Evolutionary conservation across 2,113 vertebrate genomes (phyloP).

Genomic region (Gambusia affinis): DNA sequence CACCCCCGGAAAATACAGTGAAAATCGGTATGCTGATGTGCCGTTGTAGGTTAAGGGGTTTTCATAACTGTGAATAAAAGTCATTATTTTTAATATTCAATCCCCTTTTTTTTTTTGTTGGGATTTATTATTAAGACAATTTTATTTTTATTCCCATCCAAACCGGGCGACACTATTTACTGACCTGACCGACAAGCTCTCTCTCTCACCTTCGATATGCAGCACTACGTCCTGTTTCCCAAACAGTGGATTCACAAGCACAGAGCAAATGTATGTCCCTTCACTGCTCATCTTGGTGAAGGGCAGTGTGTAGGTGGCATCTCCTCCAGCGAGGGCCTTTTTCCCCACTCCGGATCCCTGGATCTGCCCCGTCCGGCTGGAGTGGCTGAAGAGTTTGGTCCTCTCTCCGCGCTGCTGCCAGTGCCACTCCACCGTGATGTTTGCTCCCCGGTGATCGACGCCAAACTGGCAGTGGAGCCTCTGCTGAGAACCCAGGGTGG

Average conservation of each 20-base stretch:
- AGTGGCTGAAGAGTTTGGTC: conserved; percentile 58
- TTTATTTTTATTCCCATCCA: too few species aligned
- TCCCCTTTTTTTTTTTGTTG: too few species aligned
- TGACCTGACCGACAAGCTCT: too few species aligned
- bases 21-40: too few species aligned
- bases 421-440: conserved; percentile 65
- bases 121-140: too few species aligned
- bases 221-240: conserved; percentile 62
- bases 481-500: conserved; percentile 51
- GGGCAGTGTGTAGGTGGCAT: conserved; percentile 70
- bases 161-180: too few species aligned
- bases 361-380: conserved; percentile 32
- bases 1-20: too few species aligned
- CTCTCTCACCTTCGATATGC: conserved; percentile 72
- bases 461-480: conserved; percentile 77
- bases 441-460: conserved; percentile 66
- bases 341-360: conserved; percentile 48
- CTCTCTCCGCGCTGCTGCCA: conserved; percentile 55
- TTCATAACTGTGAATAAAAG: too few species aligned
- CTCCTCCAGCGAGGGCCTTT: conserved; percentile 62
- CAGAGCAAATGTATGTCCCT: conserved; percentile 72
- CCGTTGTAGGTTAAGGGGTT: too few species aligned
- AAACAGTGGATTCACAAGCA: conserved; percentile 67
- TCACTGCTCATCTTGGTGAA: conserved; percentile 52
- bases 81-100: too few species aligned